These are phyloP conservation scores for Heteractis magnifica DNA, from an alignment of 92 coral and sea anemone genomes.

Conservation along the genomic window DNA sequence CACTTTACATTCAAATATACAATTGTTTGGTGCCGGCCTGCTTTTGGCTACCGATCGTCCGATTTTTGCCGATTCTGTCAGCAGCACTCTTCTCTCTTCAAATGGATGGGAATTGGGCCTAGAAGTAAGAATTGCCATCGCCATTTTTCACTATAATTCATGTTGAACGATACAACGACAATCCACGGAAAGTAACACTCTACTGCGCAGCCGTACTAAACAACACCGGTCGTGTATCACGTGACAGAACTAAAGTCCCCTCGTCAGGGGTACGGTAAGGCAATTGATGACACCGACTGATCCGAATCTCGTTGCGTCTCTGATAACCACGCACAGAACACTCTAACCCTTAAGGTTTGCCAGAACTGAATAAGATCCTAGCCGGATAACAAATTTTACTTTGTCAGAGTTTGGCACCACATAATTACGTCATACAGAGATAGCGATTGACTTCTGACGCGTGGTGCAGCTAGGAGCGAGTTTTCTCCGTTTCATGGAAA, in stretches of 20 bases:
- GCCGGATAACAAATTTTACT: no score
- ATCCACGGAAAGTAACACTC: conserved; percentile 35
- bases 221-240: conserved; percentile 29
- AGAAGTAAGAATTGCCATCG: conserved; percentile 99
- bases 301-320: no score
- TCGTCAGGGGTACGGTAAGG: conserved; percentile 1
- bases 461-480: no score
- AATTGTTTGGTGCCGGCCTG: conserved; percentile 86
- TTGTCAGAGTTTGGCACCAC: no score
- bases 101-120: conserved; percentile 96
- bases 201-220: conserved; percentile 36
- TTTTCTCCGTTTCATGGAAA: no score
- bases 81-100: conserved; percentile 84
- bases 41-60: conserved; percentile 99
- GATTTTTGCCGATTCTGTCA: conserved; percentile 82
- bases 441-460: no score
- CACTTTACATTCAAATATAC: conserved; percentile 98
- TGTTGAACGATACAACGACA: conserved; percentile 74
- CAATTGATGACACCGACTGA: not conserved
- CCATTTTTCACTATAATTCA: conserved; percentile 87
- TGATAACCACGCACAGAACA: no score
- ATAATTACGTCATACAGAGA: no score
- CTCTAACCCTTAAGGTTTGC: no score
- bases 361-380: no score
- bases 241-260: conserved; percentile 14